These are phyloP conservation scores for Polydrusus tereticollis DNA, from an alignment of 2,888 invertebrate species.

Conservation along the genomic window DNA sequence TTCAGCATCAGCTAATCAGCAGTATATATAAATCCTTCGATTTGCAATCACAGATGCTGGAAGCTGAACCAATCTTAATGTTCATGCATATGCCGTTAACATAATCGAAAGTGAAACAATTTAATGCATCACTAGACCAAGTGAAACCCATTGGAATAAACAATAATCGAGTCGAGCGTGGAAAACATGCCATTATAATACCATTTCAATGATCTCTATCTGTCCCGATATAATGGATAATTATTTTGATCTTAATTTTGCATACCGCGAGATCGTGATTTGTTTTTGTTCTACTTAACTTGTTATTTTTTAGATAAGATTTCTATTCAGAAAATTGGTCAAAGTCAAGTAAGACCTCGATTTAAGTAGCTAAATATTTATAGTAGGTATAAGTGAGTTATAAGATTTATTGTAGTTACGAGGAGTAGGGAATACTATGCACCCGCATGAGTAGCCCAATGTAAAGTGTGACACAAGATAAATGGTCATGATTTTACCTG, in stretches of 20 bases:
- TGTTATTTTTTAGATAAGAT: not conserved
- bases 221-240: not conserved
- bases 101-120: slow-evolving; percentile 9
- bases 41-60: not conserved
- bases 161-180: not conserved
- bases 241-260: slow-evolving; percentile 24
- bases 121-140: slow-evolving; percentile 4
- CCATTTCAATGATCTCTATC: slow-evolving; percentile 13
- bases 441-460: no score
- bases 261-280: slow-evolving; percentile 17
- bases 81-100: slow-evolving; percentile 3
- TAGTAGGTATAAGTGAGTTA: no score
- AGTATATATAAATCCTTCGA: no score
- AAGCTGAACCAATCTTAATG: not conserved
- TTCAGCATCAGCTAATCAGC: no score
- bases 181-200: slow-evolving; percentile 8
- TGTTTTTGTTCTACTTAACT: slow-evolving; percentile 1
- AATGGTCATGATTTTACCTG: no score
- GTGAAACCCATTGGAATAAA: slow-evolving; percentile 1
- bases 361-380: no score
- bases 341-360: no score
- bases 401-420: no score
- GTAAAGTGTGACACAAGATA: no score
- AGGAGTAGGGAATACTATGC: no score
- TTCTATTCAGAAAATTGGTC: no score